Evolutionary conservation across 2,888 invertebrate species (phyloP), one percentile per base, ranked within the genome.

Genomic region (Cheilosia pagana): DNA sequence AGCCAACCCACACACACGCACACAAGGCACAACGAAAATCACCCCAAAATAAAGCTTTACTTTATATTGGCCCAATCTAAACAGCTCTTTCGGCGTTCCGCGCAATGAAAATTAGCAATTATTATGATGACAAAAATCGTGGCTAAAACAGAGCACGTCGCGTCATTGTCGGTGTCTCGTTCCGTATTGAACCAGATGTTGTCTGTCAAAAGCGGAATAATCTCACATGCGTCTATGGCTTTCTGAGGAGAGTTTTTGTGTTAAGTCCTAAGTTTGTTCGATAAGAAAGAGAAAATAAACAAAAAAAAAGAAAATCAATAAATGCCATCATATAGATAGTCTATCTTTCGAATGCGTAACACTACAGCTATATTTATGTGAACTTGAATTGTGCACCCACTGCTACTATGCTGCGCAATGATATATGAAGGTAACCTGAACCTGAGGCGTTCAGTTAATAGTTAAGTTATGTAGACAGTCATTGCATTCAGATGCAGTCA

Each of bases 201-300:
- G 53, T 45, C 79, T 48, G 65, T 35, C 31, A 45, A 67, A 72
- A 79, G 79, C 60, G 67, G 65, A 79, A 60, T 48, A 4, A 39
- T 70, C 68, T 45, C 19, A 77, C 57, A 48, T 35, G n/a, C n/a
- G 35, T 35, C 35, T 28, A 28, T 35, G 35, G 12, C 12, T 23
- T n/a, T 16, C 16, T 7, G 4, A 31, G 43, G 3, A 48, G 19
- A 21, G n/a, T 23, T 50, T 23, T 31, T 35, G 28, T 55, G 25
- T 55, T 31, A 16, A 6, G 23, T 43, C 43, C 43, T n/a, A n/a
- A 25, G 45, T 21, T 48, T 50, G 31, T 23, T 63, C 21, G 48
- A 50, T 50, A 50, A 63, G 35, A 16, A 16, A 45, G 12, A 41
- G n/a, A 41, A 41, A 41, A 41, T 41, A 16, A 14, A 16, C n/a